Base-by-base conservation (phyloP, 2,113 vertebrate genomes). In the Cyprinodon brontotheroides region DNA sequence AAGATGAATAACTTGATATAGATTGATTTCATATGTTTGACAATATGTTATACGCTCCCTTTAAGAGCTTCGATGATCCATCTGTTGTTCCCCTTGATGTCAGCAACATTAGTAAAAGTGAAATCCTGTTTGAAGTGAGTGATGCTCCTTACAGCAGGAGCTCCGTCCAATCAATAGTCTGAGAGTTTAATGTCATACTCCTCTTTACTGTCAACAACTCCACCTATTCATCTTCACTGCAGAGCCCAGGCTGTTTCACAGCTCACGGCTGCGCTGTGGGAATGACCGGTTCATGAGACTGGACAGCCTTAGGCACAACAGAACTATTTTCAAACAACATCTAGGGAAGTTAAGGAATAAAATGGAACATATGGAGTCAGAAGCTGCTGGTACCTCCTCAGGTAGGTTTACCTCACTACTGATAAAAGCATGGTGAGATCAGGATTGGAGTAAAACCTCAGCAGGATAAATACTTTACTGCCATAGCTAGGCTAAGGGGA, bases 161-260 rank as follows among this genome's bases (percentile, higher is more conserved):
- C 71, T 72, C 57, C 3, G 41, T 84, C 72, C 40, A 77, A 81
- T 91, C 82, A 80, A 81, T 83, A 75, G 45, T 45, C 57, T 68
- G n/a, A 85, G 83, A 85, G 68, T 85, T 89, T 81, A 86, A 80
- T 82, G 86, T 84, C 76, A 75, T 78, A 68, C 39, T 43, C 11
- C 15, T 69, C 74, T 84, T 80, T 75, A 64, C 82, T 64, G 39
- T 77, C 75, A 64, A 82, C 75, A 71, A 91, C 92, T 90, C 88
- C 91, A 85, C 91, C 92, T 90, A 88, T 91, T 80, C 81, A 69
- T 87, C 80, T 74, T 36, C 9, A 22, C 76, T 78, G 78, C 71
- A 75, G 74, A 0, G 38, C 53, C 84, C 11, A 17, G 72, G 47
- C 37, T 78, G 5, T 85, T 83, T 82, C 75, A 71, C 76, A 75